phyloP scores from a whole-genome alignment of 2,113 vertebrate genomes.

The Paedocypris sp. region DNA sequence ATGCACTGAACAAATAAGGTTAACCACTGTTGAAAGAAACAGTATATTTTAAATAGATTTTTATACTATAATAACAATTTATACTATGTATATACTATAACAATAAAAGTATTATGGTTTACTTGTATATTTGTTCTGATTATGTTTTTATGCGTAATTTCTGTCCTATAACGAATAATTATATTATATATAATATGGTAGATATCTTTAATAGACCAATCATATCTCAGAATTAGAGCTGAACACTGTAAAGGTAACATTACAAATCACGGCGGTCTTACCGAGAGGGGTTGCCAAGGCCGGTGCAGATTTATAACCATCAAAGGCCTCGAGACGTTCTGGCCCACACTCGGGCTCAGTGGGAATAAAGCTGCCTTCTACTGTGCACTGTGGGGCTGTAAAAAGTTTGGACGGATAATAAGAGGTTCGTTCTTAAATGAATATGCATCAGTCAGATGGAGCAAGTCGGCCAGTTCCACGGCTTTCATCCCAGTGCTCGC shows the following conservation, averaged over 20 bases:
- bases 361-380: constrained; percentile 44
- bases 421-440: constrained; percentile 38
- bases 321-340: constrained; percentile 26
- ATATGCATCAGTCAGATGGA: constrained; percentile 27
- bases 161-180: too few relatives aligned
- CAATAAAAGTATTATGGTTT: too few relatives aligned
- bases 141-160: too few relatives aligned
- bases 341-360: constrained; percentile 8
- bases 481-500: constrained; percentile 48
- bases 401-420: constrained; percentile 41
- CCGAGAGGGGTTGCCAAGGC: constrained; percentile 27
- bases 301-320: constrained; percentile 33
- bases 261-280: constrained; percentile 49
- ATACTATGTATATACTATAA: too few relatives aligned
- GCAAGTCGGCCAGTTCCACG: constrained; percentile 14
- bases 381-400: constrained; percentile 30
- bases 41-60: too few relatives aligned
- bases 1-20: too few relatives aligned
- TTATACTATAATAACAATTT: too few relatives aligned
- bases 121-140: too few relatives aligned
- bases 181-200: constrained; percentile 41
- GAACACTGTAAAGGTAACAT: constrained; percentile 50
- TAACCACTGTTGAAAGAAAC: too few relatives aligned
- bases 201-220: constrained; percentile 47
- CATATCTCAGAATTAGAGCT: constrained; percentile 50